Conservation (phyloP, 2,797 vertebrate species). For the Kryptolebias ocellatus region DNA sequence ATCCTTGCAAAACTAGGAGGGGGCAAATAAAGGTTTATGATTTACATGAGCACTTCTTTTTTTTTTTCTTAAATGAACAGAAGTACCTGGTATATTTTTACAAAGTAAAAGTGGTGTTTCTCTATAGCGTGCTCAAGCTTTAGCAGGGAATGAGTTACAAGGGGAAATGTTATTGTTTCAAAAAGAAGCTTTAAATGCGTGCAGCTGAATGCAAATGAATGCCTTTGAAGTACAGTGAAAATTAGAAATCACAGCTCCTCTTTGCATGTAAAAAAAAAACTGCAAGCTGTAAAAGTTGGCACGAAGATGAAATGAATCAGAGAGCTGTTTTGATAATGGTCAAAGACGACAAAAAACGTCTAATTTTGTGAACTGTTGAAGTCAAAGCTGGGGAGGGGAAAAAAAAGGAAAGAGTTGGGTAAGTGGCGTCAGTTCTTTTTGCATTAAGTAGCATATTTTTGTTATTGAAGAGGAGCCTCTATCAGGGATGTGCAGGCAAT, state of each 20-base stretch:
- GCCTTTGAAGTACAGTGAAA: constrained; percentile 71
- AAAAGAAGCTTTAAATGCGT: constrained; percentile 64
- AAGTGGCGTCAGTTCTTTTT: constrained; percentile 62
- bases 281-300: constrained; percentile 28
- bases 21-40: constrained; percentile 41
- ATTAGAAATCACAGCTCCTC: constrained; percentile 47
- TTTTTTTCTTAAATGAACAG: constrained; percentile 32
- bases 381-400: constrained; percentile 28
- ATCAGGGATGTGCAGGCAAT: constrained; percentile 87
- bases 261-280: constrained; percentile 43
- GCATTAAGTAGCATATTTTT: constrained; percentile 79
- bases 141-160: constrained; percentile 52
- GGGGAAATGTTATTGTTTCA: constrained; percentile 64
- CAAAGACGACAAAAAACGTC: constrained; percentile 53
- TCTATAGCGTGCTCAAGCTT: constrained; percentile 43
- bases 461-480: constrained; percentile 83
- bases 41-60: constrained; percentile 48
- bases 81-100: constrained; percentile 47
- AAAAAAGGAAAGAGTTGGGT: constrained; percentile 47
- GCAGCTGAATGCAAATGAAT: constrained; percentile 68
- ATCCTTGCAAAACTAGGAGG: constrained; percentile 38
- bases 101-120: constrained; percentile 28
- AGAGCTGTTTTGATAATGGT: constrained; percentile 49
- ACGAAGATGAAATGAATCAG: constrained; percentile 47
- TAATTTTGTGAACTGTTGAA: constrained; percentile 45